Base-by-base conservation (phyloP, 2,113 vertebrate species). In the Larimichthys crocea region DNA sequence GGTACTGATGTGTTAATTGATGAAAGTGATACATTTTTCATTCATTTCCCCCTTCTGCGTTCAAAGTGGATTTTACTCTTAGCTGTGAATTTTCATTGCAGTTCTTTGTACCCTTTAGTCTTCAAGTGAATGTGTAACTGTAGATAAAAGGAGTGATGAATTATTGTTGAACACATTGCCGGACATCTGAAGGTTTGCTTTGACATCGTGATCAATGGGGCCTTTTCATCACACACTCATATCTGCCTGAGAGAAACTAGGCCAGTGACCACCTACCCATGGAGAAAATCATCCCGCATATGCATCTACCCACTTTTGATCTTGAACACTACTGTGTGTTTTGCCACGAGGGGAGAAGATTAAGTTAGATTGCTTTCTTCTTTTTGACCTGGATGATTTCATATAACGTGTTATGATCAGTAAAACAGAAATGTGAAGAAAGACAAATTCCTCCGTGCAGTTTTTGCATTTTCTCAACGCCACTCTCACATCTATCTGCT, bases 141-240 rank as follows among this genome's bases (percentile, higher is more conserved):
- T 10, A 82, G 84, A 89, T 78, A 66, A 86, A 74, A 85, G 31
- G 16, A 22, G 17, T 80, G 75, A 88, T 76, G 67, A 76, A 83
- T 87, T 77, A 71, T 49, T 76, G 74, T 66, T 68, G n/a, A 70
- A 79, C 71, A 49, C 77, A 7, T 62, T 61, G 74, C 73, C 17
- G 12, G 76, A 84, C 75, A 80, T 75, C 77, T 88, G 70, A 88
- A 82, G 80, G 57, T 88, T 78, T 80, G 49, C 72, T 87, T 80
- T 76, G 81, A 84, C 83, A 79, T 67, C 10, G 17, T 86, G 83
- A 91, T 87, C 91, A 85, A 86, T 77, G 67, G 80, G 59, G 61
- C 74, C 63, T 84, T 89, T 86, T 84, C 57, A 66, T 77, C 77
- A n/a, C 15, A 2, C 42, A 65, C 66, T 80, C 50, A 29, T 29